Evolutionary conservation across 2,888 invertebrate genomes (phyloP).

Genomic region (Lepeophtheirus nordmannii): DNA sequence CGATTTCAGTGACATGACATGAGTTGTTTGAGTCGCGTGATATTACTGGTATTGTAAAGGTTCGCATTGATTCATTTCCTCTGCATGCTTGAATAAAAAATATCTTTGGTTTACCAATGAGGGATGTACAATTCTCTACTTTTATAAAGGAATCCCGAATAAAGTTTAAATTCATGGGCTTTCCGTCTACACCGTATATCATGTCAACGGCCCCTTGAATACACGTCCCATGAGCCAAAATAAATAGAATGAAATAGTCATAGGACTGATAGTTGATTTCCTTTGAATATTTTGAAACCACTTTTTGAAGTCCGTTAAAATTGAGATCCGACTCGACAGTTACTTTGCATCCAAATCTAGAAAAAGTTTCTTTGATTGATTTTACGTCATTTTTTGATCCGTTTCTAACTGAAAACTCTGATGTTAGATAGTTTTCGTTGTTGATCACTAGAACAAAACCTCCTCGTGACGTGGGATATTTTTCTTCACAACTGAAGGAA

Average conservation of each 20-base stretch:
- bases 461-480: not conserved
- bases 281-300: not conserved
- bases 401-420: not conserved
- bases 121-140: not conserved
- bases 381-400: not conserved
- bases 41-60: not conserved
- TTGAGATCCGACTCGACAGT: not conserved
- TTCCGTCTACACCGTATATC: not conserved
- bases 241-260: conserved; percentile 4
- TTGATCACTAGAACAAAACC: not conserved
- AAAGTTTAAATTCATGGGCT: not conserved
- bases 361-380: not conserved
- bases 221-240: not conserved
- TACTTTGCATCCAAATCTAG: not conserved
- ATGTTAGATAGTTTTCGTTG: not conserved
- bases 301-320: not conserved
- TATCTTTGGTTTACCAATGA: not conserved
- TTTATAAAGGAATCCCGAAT: not conserved
- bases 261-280: not conserved
- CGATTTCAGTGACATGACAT: not conserved
- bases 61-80: not conserved
- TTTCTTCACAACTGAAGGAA: not conserved
- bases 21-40: not conserved
- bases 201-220: not conserved
- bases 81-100: not conserved